phyloP scores from a whole-genome alignment of 2,888 invertebrate species.

The Limnephilus auricula region DNA sequence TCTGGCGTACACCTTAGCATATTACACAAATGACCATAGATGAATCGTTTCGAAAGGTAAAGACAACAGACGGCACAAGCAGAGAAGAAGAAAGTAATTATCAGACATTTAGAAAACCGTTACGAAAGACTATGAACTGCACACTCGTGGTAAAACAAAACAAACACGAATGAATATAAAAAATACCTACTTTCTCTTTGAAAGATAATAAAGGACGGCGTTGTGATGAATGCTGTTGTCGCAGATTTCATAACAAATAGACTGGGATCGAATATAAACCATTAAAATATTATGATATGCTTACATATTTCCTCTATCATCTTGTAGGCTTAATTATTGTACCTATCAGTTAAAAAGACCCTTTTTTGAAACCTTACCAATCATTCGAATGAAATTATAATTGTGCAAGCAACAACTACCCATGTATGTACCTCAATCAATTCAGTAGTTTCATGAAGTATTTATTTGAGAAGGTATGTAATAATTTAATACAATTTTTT shows the following conservation, averaged over 20 bases:
- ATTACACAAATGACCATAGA: slow-evolving; percentile 46
- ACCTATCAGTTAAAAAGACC: no score
- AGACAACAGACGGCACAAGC: not conserved
- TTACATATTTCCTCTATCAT: not conserved
- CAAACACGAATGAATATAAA: not conserved
- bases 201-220: not conserved
- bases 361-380: no score
- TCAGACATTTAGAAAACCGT: not conserved
- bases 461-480: no score
- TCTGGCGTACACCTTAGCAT: slow-evolving; percentile 13
- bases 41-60: slow-evolving; percentile 11
- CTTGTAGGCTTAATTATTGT: no score
- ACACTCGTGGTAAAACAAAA: not conserved
- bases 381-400: no score
- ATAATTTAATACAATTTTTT: no score
- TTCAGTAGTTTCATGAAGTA: no score
- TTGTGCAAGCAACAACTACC: no score
- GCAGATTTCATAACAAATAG: not conserved
- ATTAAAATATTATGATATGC: not conserved
- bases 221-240: not conserved
- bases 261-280: not conserved
- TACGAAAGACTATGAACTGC: not conserved
- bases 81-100: slow-evolving; percentile 22
- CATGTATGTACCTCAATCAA: no score
- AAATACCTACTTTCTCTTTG: not conserved